Percentiles rank a stretch among this genome's conserved stretches.
These are phyloP conservation scores for Oscheius onirici DNA, from an alignment of 2,888 invertebrate species.

Conservation along the genomic window DNA sequence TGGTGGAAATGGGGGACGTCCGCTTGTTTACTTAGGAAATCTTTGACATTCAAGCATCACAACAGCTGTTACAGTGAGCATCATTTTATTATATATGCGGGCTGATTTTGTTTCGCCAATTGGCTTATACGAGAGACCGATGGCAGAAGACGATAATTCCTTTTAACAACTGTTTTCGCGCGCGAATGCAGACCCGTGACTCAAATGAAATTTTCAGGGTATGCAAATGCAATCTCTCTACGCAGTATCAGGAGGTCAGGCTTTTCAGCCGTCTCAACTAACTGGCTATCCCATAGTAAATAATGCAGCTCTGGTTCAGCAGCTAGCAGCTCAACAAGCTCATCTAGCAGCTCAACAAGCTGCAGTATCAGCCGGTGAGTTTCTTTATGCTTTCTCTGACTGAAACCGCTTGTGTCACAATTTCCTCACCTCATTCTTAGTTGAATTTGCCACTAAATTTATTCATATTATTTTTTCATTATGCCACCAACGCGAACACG, in stretches of 20 bases:
- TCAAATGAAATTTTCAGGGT: conserved; percentile 40
- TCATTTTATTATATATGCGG: too few species aligned
- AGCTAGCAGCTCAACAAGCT: conserved; percentile 44
- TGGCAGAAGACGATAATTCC: too few species aligned
- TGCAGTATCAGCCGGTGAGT: conserved; percentile 45
- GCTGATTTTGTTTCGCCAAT: too few species aligned
- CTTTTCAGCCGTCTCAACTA: conserved; percentile 10
- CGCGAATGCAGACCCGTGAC: not conserved
- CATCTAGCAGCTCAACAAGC: conserved; percentile 54
- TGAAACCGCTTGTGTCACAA: conserved; percentile 10
- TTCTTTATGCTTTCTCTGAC: not conserved
- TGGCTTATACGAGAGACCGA: too few species aligned
- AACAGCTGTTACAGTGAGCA: too few species aligned
- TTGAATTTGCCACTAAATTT: conserved; percentile 14
- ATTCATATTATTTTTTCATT: conserved; percentile 3
- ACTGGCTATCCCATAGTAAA: conserved; percentile 34
- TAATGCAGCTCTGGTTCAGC: conserved; percentile 36
- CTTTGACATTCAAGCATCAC: too few species aligned
- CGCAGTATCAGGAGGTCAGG: conserved; percentile 36
- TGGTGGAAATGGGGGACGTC: too few species aligned
- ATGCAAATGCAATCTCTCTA: conserved; percentile 58
- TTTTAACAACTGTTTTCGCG: too few species aligned
- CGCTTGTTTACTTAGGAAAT: too few species aligned
- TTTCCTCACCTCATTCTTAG: not conserved
- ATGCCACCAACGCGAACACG: not conserved